Evolutionary conservation across 2,888 invertebrate species (phyloP).

Genomic region (Clusia tigrina): DNA sequence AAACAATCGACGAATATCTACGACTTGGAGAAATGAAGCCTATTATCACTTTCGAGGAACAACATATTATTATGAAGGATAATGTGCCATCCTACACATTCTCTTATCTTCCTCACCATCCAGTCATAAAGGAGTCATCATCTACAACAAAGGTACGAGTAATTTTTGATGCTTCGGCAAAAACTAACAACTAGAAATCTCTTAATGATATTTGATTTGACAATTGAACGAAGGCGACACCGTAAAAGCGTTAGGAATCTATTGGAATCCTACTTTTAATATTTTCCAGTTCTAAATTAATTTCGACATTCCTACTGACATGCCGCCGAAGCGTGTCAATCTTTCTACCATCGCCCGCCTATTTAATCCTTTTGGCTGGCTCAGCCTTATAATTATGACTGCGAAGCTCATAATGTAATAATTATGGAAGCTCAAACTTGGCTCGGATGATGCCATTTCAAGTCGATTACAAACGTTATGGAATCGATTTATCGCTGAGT

Average conservation of each 20-base stretch:
- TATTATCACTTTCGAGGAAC: no score
- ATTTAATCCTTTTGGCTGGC: constrained; percentile 27
- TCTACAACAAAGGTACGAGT: no score
- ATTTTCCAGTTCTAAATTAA: constrained; percentile 24
- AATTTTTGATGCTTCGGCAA: no score
- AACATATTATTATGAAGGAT: no score
- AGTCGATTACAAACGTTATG: background rate
- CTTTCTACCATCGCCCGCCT: constrained; percentile 19
- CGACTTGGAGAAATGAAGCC: no score
- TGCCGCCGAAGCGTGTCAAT: constrained; percentile 16
- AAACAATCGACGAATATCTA: no score
- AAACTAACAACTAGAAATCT: no score
- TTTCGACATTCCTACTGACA: constrained; percentile 7
- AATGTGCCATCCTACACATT: no score
- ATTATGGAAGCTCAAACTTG: constrained; percentile 3
- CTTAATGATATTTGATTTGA: no score
- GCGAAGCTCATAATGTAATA: constrained; percentile 24
- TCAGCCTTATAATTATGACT: constrained; percentile 21
- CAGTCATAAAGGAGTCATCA: no score
- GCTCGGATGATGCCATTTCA: constrained; percentile 14
- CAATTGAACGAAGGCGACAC: background rate
- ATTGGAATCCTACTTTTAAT: constrained; percentile 27
- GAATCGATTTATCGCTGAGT: background rate
- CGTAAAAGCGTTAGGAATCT: constrained; percentile 26
- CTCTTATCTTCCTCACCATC: no score